Evolutionary conservation across 2,888 invertebrate genomes (phyloP).

Genomic region (Nymphalis polychloros): DNA sequence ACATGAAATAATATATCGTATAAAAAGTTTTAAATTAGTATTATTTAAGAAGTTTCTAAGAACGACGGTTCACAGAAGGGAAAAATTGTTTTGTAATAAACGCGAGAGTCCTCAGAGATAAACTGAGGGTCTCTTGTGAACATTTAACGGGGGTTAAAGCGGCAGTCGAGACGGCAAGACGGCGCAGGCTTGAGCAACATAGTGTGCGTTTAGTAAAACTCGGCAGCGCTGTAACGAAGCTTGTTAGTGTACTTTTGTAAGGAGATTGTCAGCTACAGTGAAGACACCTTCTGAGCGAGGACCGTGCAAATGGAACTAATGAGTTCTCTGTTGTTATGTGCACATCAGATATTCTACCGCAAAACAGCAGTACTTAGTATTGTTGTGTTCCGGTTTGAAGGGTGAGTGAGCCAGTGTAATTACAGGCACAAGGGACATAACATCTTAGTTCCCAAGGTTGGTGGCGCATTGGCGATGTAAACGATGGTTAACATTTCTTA

Average conservation of each 20-base stretch:
- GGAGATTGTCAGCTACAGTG: conserved; percentile 66
- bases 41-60: conserved; percentile 10
- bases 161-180: conserved; percentile 42
- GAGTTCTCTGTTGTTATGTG: conserved; percentile 69
- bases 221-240: conserved; percentile 67
- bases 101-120: conserved; percentile 35
- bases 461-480: no score
- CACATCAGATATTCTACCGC: no score
- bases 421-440: no score
- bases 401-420: no score
- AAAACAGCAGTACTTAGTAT: no score
- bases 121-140: conserved; percentile 54
- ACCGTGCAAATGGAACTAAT: conserved; percentile 73
- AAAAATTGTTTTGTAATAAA: conserved; percentile 28
- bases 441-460: no score
- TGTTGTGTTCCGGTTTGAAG: no score
- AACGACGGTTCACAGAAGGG: neutral
- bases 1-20: neutral
- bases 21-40: conserved; percentile 9
- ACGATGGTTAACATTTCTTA: no score
- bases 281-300: conserved; percentile 62
- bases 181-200: conserved; percentile 45
- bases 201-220: conserved; percentile 65
- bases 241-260: conserved; percentile 74
- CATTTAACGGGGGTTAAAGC: conserved; percentile 50